phyloP scores from a whole-genome alignment of 2,888 invertebrate genomes.

The Andrena haemorrhoa region DNA sequence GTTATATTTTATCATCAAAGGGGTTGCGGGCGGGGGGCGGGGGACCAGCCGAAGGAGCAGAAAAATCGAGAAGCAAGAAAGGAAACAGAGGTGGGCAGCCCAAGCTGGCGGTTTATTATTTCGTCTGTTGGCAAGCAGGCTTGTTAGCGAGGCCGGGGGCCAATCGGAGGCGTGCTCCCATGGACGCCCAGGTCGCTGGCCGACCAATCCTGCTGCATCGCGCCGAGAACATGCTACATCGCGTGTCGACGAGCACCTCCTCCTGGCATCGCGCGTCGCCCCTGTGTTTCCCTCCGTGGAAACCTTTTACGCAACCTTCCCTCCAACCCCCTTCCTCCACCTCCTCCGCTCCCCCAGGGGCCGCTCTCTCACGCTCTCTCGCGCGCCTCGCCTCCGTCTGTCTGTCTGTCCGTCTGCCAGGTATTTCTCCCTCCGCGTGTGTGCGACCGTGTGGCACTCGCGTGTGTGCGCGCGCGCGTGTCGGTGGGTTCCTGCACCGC shows the following conservation, averaged over 20 bases:
- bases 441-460: neutral
- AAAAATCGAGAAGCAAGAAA: constrained; percentile 58
- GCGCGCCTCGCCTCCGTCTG: constrained; percentile 32
- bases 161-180: constrained; percentile 82
- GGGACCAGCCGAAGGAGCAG: constrained; percentile 39
- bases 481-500: constrained; percentile 44
- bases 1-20: constrained; percentile 76
- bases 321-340: constrained; percentile 33
- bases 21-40: constrained; percentile 2
- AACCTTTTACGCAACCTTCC: constrained; percentile 69
- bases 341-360: constrained; percentile 13
- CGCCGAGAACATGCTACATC: constrained; percentile 82
- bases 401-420: constrained; percentile 23
- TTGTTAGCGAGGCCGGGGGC: constrained; percentile 79
- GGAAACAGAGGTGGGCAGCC: constrained; percentile 50
- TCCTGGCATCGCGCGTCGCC: constrained; percentile 78
- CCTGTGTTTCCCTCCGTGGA: constrained; percentile 58
- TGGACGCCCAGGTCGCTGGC: constrained; percentile 80
- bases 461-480: constrained; percentile 23
- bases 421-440: too few species aligned
- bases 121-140: constrained; percentile 82
- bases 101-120: constrained; percentile 78
- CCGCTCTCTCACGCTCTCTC: constrained; percentile 11
- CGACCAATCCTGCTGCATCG: constrained; percentile 78
- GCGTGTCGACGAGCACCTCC: constrained; percentile 84